phyloP scores from a whole-genome alignment of 2,888 invertebrate genomes.

The Mesoligia furuncula region DNA sequence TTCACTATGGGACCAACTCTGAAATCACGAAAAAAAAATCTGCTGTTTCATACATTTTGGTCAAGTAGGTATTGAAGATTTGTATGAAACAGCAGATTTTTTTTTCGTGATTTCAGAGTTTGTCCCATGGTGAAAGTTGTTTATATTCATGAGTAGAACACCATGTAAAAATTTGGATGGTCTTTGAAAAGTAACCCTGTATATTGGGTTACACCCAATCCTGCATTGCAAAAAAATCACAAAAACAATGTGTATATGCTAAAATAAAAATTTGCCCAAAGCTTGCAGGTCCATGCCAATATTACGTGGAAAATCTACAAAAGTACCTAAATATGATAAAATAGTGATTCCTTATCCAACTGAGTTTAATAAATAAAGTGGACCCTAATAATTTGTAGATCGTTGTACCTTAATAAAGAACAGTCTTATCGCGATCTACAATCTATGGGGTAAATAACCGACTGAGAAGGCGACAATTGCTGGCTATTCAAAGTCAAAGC shows the following conservation, averaged over 20 bases:
- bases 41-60: no score
- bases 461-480: conserved; percentile 7
- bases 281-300: background rate
- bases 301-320: background rate
- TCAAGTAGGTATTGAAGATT: no score
- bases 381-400: conserved; percentile 53
- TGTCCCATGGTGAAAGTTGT: no score
- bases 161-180: no score
- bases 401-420: conserved; percentile 47
- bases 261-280: background rate
- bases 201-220: no score
- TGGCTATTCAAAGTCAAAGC: no score
- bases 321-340: background rate
- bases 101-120: no score
- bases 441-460: conserved; percentile 29
- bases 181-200: no score
- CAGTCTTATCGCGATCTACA: conserved; percentile 44
- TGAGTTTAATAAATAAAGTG: conserved; percentile 23
- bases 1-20: no score
- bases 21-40: no score
- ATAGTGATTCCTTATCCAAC: background rate
- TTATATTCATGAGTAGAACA: no score
- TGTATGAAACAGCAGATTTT: no score
- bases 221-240: background rate
- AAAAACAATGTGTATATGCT: background rate